A percentile compares a stretch with the other conserved stretches of the same genome.
Conservation (phyloP, 2,797 vertebrate genomes). For the Phoebastria nigripes region DNA sequence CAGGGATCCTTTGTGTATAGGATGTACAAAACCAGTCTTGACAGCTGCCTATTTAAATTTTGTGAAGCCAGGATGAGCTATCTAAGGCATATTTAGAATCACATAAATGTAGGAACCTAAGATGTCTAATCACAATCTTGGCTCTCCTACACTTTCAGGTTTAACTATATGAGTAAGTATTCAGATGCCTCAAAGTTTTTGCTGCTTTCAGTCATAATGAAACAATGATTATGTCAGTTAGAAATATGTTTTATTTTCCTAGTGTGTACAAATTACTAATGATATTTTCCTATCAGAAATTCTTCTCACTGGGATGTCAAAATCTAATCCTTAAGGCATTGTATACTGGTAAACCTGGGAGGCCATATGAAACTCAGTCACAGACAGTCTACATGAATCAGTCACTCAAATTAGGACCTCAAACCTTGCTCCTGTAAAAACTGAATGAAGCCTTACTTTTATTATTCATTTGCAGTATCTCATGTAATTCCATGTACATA, state of each 20-base stretch:
- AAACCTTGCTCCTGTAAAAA: not conserved
- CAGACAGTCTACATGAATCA: not conserved
- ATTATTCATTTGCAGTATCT: not conserved
- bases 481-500: not conserved
- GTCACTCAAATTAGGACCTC: not conserved
- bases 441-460: not conserved
- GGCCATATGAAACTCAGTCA: not conserved
- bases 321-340: not conserved
- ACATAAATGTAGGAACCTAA: not conserved
- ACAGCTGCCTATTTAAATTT: conserved; percentile 43
- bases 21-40: conserved; percentile 13
- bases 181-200: not conserved
- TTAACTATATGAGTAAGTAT: not conserved
- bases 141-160: not conserved
- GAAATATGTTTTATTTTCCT: not conserved
- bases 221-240: not conserved
- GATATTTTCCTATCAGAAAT: not conserved
- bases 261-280: not conserved
- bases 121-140: not conserved
- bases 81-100: conserved; percentile 1
- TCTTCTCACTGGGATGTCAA: not conserved
- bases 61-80: not conserved
- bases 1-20: conserved; percentile 19
- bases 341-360: not conserved
- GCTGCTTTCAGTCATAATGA: not conserved